A percentile compares a stretch with the other conserved stretches of the same genome.
These are phyloP conservation scores for Zoanthus gigantus DNA, from an alignment of 92 coral and sea anemone genomes.

Conservation along the genomic window DNA sequence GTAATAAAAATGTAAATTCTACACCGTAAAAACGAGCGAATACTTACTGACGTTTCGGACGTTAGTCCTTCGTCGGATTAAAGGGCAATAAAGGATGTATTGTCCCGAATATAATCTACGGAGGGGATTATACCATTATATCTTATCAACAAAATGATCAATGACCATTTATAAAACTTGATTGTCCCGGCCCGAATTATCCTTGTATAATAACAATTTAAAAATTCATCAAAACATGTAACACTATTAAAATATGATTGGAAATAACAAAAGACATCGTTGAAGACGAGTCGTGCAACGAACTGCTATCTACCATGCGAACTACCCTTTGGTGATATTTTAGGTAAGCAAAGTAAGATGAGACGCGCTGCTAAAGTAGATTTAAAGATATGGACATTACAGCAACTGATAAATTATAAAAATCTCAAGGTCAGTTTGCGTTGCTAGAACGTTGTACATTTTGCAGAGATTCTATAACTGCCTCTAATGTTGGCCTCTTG, in stretches of 20 bases:
- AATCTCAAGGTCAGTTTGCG: slow-evolving; percentile 1
- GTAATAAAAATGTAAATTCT: too few relatives aligned
- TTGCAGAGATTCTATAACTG: slow-evolving; percentile 1
- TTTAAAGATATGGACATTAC: neutral
- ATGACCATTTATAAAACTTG: neutral
- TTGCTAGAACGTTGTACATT: neutral
- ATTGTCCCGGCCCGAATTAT: neutral
- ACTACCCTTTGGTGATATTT: neutral
- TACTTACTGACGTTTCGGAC: too few relatives aligned
- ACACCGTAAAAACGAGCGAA: too few relatives aligned
- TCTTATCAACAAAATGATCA: neutral
- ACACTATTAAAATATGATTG: neutral
- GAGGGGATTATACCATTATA: slow-evolving; percentile 3
- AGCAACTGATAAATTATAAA: neutral
- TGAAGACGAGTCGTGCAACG: neutral
- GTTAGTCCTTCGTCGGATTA: too few relatives aligned
- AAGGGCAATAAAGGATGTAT: too few relatives aligned
- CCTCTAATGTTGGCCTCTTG: slow-evolving; percentile 37
- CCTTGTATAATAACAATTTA: neutral
- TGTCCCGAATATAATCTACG: too few relatives aligned
- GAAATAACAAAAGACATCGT: neutral
- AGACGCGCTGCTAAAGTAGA: neutral
- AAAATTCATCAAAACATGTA: neutral
- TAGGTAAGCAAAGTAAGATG: neutral
- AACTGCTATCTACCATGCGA: neutral